Percentiles rank a stretch among this genome's conserved stretches.
Evolutionary conservation across 2,888 invertebrate genomes (phyloP).

Genomic region (Altica lythri): DNA sequence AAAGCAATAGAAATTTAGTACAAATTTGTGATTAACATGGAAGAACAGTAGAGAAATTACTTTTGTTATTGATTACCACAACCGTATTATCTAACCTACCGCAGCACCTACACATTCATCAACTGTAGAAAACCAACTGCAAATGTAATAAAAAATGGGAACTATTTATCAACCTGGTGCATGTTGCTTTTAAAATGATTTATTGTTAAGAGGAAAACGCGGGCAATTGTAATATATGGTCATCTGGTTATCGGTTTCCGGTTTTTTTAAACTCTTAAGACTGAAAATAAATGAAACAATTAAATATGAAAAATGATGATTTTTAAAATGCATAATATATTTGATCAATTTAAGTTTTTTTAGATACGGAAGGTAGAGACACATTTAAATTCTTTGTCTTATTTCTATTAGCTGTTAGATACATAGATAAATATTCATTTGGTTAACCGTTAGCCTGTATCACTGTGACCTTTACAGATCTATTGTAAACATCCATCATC

Average conservation of each 20-base stretch:
- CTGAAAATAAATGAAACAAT: constrained; percentile 34
- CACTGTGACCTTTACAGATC: too few species aligned
- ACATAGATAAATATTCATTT: too few species aligned
- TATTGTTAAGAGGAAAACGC: constrained; percentile 8
- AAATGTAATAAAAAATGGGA: not conserved
- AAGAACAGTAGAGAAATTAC: not conserved
- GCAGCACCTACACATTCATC: not conserved
- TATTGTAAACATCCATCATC: too few species aligned
- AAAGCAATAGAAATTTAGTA: too few species aligned
- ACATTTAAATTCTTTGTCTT: too few species aligned
- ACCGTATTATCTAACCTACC: not conserved
- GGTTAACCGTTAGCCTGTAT: too few species aligned
- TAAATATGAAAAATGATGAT: constrained; percentile 30
- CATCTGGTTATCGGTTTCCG: constrained; percentile 21
- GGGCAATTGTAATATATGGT: constrained; percentile 21
- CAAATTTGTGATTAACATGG: too few species aligned
- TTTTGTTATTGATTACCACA: not conserved
- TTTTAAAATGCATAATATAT: constrained; percentile 28
- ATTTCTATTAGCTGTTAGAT: too few species aligned
- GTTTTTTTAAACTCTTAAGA: constrained; percentile 23
- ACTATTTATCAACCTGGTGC: constrained; percentile 5
- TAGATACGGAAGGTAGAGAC: too few species aligned
- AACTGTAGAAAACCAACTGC: not conserved
- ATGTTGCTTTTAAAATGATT: constrained; percentile 22
- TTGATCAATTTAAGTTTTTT: constrained; percentile 25